Base-by-base conservation (phyloP, 1,140 invertebrate genomes). In the Luehdorfia chinensis region DNA sequence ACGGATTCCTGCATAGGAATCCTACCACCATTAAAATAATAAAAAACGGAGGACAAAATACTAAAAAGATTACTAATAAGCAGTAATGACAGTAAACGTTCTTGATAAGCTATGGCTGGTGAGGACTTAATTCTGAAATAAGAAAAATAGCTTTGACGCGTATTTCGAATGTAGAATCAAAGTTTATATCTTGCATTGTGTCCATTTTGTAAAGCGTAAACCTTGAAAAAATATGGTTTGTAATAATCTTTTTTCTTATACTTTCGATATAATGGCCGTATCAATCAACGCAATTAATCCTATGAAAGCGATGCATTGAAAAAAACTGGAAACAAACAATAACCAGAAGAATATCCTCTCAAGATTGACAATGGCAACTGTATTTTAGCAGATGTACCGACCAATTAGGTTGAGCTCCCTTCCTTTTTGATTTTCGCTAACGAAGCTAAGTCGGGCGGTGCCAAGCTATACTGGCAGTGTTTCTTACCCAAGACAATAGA, bases 401-500 rank as follows among this genome's bases (percentile, higher is more conserved):
- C 66, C 64, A 65, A 53, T 14, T 9, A 56, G 27, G 28, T 45
- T 7, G 66, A 69, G 37, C 69, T 44, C 25, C 27, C 31, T 11
- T 32, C 37, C 19, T 49, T 50, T 62, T 62, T 69, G 53, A 54
- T 47, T 19, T 50, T 21, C 8, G 25, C 44, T 52, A 54, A 69
- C 52, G 47, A 34, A 36, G 47, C 54, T 60, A 55, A 50, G 55
- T 39, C 23, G 36, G 12, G 31, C 39, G 25, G 48, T 60, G 44
- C 54, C 67, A 55, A 56, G 46, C 18, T 57, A 57, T 21, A 39
- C 50, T 70, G 75, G 70, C 46, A 47, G 48, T 45, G 50, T 59
- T 58, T 63, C 52, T 58, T 50, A 50, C 55, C 53, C 51, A 50
- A 73, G 63, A 78, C 75, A 78, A 78, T 72, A 57, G 63, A 36